Percentiles rank a stretch among this genome's conserved stretches.
Evolutionary conservation across 2,888 invertebrate species (phyloP).

Genomic region (Slavum lentiscoides): DNA sequence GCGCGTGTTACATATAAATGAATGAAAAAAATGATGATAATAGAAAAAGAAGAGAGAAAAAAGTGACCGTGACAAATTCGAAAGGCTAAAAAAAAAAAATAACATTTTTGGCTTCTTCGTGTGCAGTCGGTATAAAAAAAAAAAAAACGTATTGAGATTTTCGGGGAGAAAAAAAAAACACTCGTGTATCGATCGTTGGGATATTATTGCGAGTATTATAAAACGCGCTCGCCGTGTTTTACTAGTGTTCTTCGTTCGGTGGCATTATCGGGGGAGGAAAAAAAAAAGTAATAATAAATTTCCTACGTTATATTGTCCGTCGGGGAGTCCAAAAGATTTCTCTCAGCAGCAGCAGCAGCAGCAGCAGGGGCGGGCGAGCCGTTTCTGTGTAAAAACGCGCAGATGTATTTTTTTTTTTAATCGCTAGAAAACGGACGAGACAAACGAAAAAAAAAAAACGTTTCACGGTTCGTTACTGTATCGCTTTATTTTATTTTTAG

Average conservation of each 20-base stretch:
- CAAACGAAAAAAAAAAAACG: background rate
- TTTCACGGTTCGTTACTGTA: background rate
- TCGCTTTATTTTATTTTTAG: background rate
- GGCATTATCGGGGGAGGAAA: background rate
- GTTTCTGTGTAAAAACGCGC: no score
- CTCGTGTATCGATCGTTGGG: background rate
- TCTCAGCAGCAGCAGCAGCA: no score
- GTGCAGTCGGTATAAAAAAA: conserved; percentile 45
- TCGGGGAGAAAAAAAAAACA: background rate
- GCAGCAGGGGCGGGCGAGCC: background rate
- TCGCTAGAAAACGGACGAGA: no score
- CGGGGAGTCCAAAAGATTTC: no score
- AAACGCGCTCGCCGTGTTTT: background rate
- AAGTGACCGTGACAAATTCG: conserved; percentile 50
- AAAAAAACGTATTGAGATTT: background rate
- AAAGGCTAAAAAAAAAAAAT: conserved; percentile 41
- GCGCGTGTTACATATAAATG: background rate
- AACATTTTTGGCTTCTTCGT: conserved; percentile 29
- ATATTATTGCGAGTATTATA: no score
- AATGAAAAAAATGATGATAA: background rate
- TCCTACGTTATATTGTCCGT: no score
- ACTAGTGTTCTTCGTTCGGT: background rate
- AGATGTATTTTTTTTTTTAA: no score
- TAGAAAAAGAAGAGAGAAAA: conserved; percentile 7
- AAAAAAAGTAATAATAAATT: no score